Conservation (phyloP, 2,888 invertebrate genomes). For the Drosophila bunnanda region DNA sequence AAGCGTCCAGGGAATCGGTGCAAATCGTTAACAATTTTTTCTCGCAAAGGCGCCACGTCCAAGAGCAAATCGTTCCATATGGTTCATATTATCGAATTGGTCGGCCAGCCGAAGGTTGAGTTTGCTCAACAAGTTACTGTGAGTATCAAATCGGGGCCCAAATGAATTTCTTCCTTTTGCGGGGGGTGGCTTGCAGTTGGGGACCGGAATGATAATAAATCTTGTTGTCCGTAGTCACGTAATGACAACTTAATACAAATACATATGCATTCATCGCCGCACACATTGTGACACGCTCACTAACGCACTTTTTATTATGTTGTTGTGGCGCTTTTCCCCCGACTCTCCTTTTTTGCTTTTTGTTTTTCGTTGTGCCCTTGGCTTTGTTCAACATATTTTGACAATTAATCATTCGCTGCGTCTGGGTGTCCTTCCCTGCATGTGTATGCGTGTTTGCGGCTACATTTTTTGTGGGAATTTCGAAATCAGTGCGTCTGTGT, state of each 20-base stretch:
- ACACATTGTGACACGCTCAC: constrained; percentile 47
- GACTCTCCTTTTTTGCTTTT: background rate
- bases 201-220: constrained; percentile 76
- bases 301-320: constrained; percentile 75
- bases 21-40: constrained; percentile 56
- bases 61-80: constrained; percentile 88
- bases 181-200: constrained; percentile 1
- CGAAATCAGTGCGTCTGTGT: constrained; percentile 60
- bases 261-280: constrained; percentile 62
- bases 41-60: constrained; percentile 76
- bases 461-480: constrained; percentile 38
- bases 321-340: constrained; percentile 49
- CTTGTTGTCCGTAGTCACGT: constrained; percentile 82
- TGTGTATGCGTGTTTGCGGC: constrained; percentile 32
- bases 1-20: constrained; percentile 36
- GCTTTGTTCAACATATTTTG: constrained; percentile 74
- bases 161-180: constrained; percentile 55
- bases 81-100: constrained; percentile 92
- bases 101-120: constrained; percentile 91
- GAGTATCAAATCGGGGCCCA: constrained; percentile 85
- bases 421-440: constrained; percentile 20
- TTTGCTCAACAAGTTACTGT: constrained; percentile 91
- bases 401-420: constrained; percentile 75
- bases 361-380: constrained; percentile 34
- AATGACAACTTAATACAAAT: constrained; percentile 83